Evolutionary conservation across 2,113 vertebrate species (phyloP).

Genomic region (Apeltes quadracus): DNA sequence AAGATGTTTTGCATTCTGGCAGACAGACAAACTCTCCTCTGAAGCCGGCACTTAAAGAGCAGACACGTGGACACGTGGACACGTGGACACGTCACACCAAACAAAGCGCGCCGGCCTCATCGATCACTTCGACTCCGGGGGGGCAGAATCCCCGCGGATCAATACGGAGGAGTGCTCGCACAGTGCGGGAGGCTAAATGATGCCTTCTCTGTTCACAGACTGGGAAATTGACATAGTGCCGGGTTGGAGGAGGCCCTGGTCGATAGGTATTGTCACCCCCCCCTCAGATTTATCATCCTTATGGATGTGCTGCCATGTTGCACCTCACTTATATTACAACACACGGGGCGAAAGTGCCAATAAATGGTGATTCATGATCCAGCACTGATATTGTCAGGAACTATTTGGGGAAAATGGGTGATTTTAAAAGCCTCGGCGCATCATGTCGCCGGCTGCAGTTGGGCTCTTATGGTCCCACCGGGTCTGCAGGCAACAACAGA

Average conservation of each 20-base stretch:
- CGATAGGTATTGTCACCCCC: conserved; percentile 58
- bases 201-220: conserved; percentile 70
- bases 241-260: conserved; percentile 51
- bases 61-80: too few species aligned
- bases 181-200: conserved; percentile 65
- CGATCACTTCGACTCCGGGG: conserved; percentile 56
- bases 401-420: conserved; percentile 22
- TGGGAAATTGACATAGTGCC: conserved; percentile 73
- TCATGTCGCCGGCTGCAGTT: too few species aligned
- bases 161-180: conserved; percentile 59
- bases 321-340: conserved; percentile 46
- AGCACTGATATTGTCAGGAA: conserved; percentile 27
- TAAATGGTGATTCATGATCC: conserved; percentile 47
- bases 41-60: neutral
- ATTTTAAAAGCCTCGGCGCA: neutral
- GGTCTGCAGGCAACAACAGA: too few species aligned
- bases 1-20: too few species aligned
- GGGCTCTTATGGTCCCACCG: too few species aligned
- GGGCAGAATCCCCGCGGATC: conserved; percentile 58
- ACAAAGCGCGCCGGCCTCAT: conserved; percentile 46
- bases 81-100: too few species aligned
- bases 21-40: neutral
- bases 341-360: conserved; percentile 42
- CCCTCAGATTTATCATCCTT: conserved; percentile 61
- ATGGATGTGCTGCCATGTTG: conserved; percentile 58